Base-by-base conservation (phyloP, 2,113 vertebrate species). In the Falco punctatus region DNA sequence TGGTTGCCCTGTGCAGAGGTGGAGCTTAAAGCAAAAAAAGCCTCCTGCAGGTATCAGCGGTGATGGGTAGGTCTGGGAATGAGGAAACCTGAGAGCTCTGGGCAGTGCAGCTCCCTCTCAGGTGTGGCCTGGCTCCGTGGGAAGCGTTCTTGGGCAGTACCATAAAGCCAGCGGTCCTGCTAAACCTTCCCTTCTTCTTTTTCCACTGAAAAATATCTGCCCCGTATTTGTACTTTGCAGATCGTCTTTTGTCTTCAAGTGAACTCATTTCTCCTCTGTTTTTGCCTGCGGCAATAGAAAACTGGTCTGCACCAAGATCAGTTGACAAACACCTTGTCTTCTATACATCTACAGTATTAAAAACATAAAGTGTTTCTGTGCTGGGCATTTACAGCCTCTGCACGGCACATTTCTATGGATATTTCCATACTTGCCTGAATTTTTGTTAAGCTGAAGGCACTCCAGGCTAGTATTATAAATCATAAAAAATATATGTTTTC, bases 21-120 rank as follows among this genome's bases (percentile, higher is more conserved):
- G 78, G 61, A 38, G 33, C 27, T 61, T 51, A 13, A 35, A 59
- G 62, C 33, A 24, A 2, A 65, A 28, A 2, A 65, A 28, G 40
- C 7, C 30, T 46, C 59, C 54, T 10, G 59, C 38, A 10, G 52
- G 1, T 44, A 2, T 64, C 10, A 0, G 23, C 23, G 10, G 12
- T 4, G 10, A 8, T 7, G 20, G 48, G 49, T 13, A 11, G 11
- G 6, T 51, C 28, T 12, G 65, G 70, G 92, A 32, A 6, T 22
- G 6, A 1, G 0, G 24, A 9, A 13, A 3, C 1, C 4, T 1
- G 48, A 3, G 40, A 4, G 23, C 15, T 24, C 23, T 12, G 54
- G 38, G 66, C 81, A 57, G 38, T 3, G 57, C 21, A 3, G 11
- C 4, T 38, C 17, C 24, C 24, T 9, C 33, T 14, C 33, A 11